Conservation (phyloP, 2,113 vertebrate species). For the Misgurnus mizolepis region DNA sequence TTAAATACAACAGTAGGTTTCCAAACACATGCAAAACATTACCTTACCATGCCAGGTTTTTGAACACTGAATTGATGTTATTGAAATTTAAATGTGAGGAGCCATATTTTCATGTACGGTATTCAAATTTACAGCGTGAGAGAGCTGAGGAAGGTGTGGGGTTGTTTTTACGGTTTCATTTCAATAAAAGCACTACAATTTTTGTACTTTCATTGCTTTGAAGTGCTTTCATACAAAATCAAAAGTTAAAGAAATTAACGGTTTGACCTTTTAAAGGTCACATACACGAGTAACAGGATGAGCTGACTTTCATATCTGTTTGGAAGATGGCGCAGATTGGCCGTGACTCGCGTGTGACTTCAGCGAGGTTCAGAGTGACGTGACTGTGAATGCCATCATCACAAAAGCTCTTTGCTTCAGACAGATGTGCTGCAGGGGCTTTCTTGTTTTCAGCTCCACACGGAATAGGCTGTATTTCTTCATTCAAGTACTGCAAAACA, state of each 20-base stretch:
- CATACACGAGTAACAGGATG: conserved; percentile 11
- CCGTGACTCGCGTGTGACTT: conserved; percentile 71
- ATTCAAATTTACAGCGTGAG: too few relatives aligned
- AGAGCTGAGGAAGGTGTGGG: too few relatives aligned
- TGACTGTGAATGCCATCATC: conserved; percentile 50
- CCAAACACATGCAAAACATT: too few relatives aligned
- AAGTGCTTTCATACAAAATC: background rate
- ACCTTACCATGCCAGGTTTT: too few relatives aligned
- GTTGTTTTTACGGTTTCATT: too few relatives aligned
- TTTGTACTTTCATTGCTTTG: too few relatives aligned
- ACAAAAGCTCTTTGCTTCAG: conserved; percentile 61
- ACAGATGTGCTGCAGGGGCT: conserved; percentile 56
- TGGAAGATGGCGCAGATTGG: conserved; percentile 48
- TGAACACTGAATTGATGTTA: too few relatives aligned
- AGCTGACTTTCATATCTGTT: conserved; percentile 46
- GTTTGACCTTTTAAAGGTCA: conserved; percentile 22
- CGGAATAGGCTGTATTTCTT: conserved; percentile 75
- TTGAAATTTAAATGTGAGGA: too few relatives aligned
- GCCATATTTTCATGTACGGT: too few relatives aligned
- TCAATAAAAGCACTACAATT: too few relatives aligned
- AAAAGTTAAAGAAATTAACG: background rate
- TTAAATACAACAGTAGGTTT: too few relatives aligned
- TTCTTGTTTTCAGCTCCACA: conserved; percentile 65
- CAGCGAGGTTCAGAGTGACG: conserved; percentile 59
- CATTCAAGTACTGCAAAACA: conserved; percentile 78